Base-by-base conservation (phyloP, 1,140 invertebrate species). In the Pogonus chalceus region DNA sequence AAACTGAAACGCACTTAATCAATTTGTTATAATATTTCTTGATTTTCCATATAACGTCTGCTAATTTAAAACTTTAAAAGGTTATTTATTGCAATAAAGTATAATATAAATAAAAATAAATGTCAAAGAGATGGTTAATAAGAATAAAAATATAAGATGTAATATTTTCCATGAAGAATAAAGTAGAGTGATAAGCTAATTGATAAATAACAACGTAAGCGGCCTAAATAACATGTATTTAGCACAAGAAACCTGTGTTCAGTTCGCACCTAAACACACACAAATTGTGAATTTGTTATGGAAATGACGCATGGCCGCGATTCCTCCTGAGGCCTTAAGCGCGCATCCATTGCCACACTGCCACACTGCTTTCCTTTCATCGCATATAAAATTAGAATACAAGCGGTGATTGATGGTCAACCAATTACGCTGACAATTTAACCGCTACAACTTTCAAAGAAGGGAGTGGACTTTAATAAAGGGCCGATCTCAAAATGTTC, bases 261-360 rank as follows among this genome's bases (percentile, higher is more conserved):
- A 49, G 22, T 20, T 49, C 47, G 22, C 47, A 39, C 49, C 39
- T 56, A 56, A 56, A 56, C 23, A 56, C 55, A 53, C 47, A 53
- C 55, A 56, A 56, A 56, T 51, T 46, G 54, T 52, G 49, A 47
- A 51, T 52, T 56, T 56, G 20, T 47, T 56, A 56, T 56, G 55
- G 55, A 56, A 56, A 56, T 56, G 39, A 43, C 31, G 16, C 23
- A 22, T 26, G 46, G 31, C 23, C 46, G 50, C 43, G 21, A 18
- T 51, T 46, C 20, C 16, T 51, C 20, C 22, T 23, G n/a, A 10
- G n/a, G n/a, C n/a, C n/a, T n/a, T n/a, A n/a, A n/a, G n/a, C n/a
- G n/a, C n/a, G n/a, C n/a, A n/a, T n/a, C n/a, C n/a, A n/a, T n/a
- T n/a, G 39, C 20, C 31, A 22, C 14, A 16, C n/a, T 26, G 10